These are phyloP conservation scores for Trissoscelio sp. DNA, from an alignment of 2,888 invertebrate genomes.

Conservation along the genomic window DNA sequence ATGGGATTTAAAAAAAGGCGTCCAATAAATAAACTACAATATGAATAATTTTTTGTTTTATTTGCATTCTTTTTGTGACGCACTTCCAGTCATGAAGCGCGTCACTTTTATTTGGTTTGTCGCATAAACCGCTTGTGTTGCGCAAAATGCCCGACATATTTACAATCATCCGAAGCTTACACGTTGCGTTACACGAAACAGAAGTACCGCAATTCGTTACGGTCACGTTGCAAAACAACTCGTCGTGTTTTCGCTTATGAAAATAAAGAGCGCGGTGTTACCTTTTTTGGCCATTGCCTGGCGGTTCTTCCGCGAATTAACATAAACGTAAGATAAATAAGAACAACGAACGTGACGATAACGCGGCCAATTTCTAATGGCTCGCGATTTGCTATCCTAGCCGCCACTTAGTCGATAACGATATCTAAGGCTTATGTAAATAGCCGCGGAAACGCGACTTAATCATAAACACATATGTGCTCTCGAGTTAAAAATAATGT, in stretches of 20 bases:
- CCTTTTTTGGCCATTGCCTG: slow-evolving; percentile 28
- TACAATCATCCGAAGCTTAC: not conserved
- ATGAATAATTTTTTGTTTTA: no score
- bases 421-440: slow-evolving; percentile 32
- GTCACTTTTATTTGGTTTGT: no score
- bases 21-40: no score
- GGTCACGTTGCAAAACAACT: slow-evolving; percentile 39
- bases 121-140: no score
- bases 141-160: no score
- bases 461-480: slow-evolving; percentile 10
- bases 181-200: slow-evolving; percentile 26
- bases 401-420: slow-evolving; percentile 19
- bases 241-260: slow-evolving; percentile 23
- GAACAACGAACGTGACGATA: slow-evolving; percentile 36
- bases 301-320: slow-evolving; percentile 30
- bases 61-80: no score
- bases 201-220: slow-evolving; percentile 39
- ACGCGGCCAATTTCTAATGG: slow-evolving; percentile 41
- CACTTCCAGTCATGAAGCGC: not conserved
- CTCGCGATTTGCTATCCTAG: slow-evolving; percentile 20
- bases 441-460: not conserved
- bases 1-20: no score
- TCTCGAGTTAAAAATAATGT: slow-evolving; percentile 15
- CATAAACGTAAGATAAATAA: slow-evolving; percentile 27
- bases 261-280: slow-evolving; percentile 12